Percentiles rank a stretch among this genome's conserved stretches.
Evolutionary conservation across 2,113 vertebrate species (phyloP).

Genomic region (Onychostruthus taczanowskii): DNA sequence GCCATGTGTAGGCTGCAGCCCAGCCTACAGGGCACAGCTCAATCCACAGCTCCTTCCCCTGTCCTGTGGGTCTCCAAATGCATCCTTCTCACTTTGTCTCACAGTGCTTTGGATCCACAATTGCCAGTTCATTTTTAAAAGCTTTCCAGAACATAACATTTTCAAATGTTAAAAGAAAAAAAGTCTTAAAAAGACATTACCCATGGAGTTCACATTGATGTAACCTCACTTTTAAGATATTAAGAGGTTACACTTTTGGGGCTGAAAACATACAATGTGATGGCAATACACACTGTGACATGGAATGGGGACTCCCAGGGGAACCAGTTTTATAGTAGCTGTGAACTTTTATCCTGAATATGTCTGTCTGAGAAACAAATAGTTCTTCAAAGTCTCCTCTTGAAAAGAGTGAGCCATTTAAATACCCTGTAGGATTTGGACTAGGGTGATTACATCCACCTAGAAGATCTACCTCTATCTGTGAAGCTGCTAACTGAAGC

Average conservation of each 20-base stretch:
- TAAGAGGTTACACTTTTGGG: neutral
- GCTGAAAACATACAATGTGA: neutral
- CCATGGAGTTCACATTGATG: neutral
- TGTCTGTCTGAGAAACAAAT: neutral
- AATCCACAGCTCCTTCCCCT: neutral
- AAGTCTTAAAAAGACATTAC: neutral
- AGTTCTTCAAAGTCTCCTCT: neutral
- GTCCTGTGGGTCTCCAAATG: neutral
- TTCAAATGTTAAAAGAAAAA: neutral
- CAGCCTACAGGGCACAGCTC: neutral
- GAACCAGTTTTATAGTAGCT: neutral
- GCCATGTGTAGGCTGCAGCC: fast-evolving
- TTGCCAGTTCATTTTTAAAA: neutral
- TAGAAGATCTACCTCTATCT: neutral
- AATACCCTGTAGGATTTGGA: neutral
- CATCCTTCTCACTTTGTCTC: neutral
- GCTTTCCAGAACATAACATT: neutral
- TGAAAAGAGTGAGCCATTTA: neutral
- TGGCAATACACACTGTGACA: neutral
- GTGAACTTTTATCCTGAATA: neutral
- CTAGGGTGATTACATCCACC: neutral
- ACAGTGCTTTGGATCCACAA: neutral
- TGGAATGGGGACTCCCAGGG: neutral
- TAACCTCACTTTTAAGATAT: neutral
- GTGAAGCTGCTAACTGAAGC: neutral